These are phyloP conservation scores for Acestrorhynchus altus DNA, from an alignment of 2,797 vertebrate species.

Conservation along the genomic window DNA sequence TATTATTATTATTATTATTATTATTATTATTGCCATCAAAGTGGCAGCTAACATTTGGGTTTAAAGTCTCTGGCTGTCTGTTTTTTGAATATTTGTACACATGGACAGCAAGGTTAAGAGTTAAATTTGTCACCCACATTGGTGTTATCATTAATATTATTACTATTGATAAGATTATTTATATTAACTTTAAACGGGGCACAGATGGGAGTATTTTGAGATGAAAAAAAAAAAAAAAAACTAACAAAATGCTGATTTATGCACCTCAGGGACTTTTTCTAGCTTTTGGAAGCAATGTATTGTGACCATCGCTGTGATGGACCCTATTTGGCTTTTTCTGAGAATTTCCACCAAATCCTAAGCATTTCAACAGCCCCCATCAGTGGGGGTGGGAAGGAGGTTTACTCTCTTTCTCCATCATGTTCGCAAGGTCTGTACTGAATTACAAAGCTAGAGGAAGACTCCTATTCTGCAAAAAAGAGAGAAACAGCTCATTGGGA, in stretches of 20 bases:
- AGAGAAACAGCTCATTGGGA: conserved; percentile 57
- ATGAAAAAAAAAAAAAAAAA: conserved; percentile 15
- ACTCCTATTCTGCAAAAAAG: conserved; percentile 57
- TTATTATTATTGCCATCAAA: conserved; percentile 67
- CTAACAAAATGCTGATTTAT: conserved; percentile 75
- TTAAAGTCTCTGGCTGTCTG: conserved; percentile 49
- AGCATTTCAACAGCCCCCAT: conserved; percentile 60
- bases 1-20: conserved; percentile 69
- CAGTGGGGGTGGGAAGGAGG: conserved; percentile 26
- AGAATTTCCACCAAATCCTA: conserved; percentile 63
- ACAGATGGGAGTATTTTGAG: conserved; percentile 63
- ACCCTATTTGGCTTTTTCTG: conserved; percentile 64
- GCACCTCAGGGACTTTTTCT: conserved; percentile 84
- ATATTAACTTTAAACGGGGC: conserved; percentile 64
- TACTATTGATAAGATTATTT: conserved; percentile 55
- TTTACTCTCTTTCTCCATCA: conserved; percentile 12
- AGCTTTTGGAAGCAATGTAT: conserved; percentile 81
- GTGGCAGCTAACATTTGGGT: conserved; percentile 77
- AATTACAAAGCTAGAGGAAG: conserved; percentile 68
- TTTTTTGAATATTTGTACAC: conserved; percentile 66
- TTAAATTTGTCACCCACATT: conserved; percentile 49
- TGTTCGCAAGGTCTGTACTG: conserved; percentile 56
- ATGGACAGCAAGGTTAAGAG: conserved; percentile 68
- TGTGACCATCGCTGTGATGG: conserved; percentile 78
- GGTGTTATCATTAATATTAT: conserved; percentile 56